These are phyloP conservation scores for Rissa tridactyla DNA, from an alignment of 2,113 vertebrate species.

Conservation along the genomic window DNA sequence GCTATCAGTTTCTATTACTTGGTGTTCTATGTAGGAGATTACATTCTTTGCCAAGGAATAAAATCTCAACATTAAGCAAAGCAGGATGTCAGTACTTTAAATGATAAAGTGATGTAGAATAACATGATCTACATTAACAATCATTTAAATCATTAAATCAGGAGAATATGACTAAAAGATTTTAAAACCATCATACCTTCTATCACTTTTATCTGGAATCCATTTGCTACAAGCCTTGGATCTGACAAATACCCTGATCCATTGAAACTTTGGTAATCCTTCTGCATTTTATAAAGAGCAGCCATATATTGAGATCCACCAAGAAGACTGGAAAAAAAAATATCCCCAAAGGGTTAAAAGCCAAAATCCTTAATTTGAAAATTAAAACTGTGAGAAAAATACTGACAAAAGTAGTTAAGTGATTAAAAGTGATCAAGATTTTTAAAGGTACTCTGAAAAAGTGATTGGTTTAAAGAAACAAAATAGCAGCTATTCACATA, in stretches of 20 bases:
- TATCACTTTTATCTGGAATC: constrained; percentile 86
- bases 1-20: neutral
- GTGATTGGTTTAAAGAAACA: neutral
- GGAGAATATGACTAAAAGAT: neutral
- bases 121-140: neutral
- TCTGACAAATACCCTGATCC: constrained; percentile 82
- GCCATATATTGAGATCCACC: constrained; percentile 82
- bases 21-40: neutral
- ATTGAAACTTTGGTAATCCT: constrained; percentile 65
- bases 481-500: neutral
- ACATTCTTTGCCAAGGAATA: neutral
- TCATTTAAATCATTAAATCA: neutral
- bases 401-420: neutral
- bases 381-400: neutral
- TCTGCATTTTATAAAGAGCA: constrained; percentile 82
- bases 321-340: constrained; percentile 75
- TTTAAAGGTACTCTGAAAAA: neutral
- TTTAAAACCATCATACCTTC: constrained; percentile 80
- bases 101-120: neutral
- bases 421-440: neutral
- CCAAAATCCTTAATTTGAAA: neutral
- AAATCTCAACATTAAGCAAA: neutral
- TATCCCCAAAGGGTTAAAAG: neutral
- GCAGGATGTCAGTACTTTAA: neutral
- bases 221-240: constrained; percentile 88